These are phyloP conservation scores for Odontophorus gujanensis DNA, from an alignment of 2,113 vertebrate species.

Conservation along the genomic window DNA sequence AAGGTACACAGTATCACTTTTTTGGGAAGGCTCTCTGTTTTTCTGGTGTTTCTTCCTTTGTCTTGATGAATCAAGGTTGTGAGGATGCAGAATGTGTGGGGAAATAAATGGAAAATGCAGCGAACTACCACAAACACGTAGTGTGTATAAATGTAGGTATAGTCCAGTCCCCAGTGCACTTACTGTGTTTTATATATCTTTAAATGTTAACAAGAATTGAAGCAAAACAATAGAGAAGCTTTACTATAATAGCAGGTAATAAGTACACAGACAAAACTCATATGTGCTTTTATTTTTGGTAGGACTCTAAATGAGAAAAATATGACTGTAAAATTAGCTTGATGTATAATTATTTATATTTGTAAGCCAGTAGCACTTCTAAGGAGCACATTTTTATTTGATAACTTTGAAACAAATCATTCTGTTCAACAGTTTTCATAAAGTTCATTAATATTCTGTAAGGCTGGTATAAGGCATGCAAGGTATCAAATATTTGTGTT, in stretches of 20 bases:
- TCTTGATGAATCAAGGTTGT: neutral
- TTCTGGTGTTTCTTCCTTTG: neutral
- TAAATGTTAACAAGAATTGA: neutral
- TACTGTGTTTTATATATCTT: neutral
- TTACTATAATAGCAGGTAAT: neutral
- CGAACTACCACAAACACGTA: neutral
- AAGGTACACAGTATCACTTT: neutral
- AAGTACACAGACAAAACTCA: neutral
- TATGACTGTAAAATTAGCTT: neutral
- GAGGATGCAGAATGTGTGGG: neutral
- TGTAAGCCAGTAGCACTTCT: neutral
- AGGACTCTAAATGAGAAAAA: neutral
- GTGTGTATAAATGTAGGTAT: neutral
- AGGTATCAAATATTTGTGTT: neutral
- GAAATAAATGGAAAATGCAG: neutral
- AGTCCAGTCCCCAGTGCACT: neutral
- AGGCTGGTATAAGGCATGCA: neutral
- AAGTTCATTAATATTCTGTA: neutral
- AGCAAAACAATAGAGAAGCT: neutral
- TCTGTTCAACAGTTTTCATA: neutral
- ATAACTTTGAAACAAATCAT: neutral
- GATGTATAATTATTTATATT: neutral
- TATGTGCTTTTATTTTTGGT: neutral
- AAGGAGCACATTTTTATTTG: neutral
- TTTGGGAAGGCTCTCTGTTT: neutral